Percentiles rank a stretch among this genome's conserved stretches.
phyloP scores from a whole-genome alignment of 2,797 vertebrate genomes.

The Kryptopterus vitreolus region DNA sequence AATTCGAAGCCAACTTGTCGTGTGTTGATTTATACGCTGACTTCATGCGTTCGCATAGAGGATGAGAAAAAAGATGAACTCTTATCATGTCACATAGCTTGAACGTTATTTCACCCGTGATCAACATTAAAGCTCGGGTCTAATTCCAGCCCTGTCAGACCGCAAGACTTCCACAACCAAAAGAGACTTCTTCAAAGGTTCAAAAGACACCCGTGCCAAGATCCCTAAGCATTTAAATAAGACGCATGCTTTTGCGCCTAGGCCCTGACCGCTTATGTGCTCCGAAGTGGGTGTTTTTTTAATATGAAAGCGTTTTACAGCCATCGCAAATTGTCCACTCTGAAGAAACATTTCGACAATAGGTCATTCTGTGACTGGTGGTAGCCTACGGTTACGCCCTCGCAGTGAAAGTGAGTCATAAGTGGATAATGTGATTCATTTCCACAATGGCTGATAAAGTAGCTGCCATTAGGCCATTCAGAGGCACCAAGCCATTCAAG shows the following conservation, averaged over 20 bases:
- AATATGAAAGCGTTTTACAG: not conserved
- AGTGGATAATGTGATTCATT: constrained; percentile 60
- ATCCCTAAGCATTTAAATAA: not conserved
- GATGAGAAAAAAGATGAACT: not conserved
- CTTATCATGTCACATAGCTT: not conserved
- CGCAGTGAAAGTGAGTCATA: constrained; percentile 62
- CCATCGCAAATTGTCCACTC: constrained; percentile 22
- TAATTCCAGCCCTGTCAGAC: not conserved
- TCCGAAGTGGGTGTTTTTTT: not conserved
- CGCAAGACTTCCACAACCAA: not conserved
- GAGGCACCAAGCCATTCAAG: constrained; percentile 22
- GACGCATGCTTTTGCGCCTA: not conserved
- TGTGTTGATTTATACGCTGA: not conserved
- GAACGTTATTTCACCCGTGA: not conserved
- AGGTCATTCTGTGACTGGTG: constrained; percentile 46
- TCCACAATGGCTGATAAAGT: constrained; percentile 56
- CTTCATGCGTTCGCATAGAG: not conserved
- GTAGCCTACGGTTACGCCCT: constrained; percentile 50
- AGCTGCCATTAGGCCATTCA: constrained; percentile 35
- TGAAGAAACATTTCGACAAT: constrained; percentile 37
- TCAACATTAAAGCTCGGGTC: not conserved
- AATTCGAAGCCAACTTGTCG: not conserved
- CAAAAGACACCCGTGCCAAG: not conserved
- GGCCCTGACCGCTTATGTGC: not conserved
- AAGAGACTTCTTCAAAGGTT: not conserved